Conservation (phyloP, 2,113 vertebrate genomes). For the Pitta sordida region DNA sequence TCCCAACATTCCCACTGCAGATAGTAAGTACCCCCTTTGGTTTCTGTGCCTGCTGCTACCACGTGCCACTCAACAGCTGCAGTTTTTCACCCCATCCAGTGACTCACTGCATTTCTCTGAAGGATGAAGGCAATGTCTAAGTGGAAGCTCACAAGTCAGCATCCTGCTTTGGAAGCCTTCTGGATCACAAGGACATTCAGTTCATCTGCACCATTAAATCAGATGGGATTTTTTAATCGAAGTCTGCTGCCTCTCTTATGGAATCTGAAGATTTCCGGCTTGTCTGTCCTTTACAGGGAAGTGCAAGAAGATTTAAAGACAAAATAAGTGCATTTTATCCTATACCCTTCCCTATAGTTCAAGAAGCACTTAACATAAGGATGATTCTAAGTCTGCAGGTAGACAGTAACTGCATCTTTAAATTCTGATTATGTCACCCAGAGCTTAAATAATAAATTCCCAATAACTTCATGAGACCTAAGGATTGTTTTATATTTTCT, state of each 20-base stretch:
- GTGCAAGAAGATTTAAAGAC: background rate
- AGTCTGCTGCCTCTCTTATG: background rate
- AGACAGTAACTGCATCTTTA: background rate
- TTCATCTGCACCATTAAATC: background rate
- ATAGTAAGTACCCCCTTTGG: background rate
- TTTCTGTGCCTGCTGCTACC: background rate
- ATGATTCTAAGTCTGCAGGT: background rate
- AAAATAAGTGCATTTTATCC: background rate
- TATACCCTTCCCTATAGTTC: background rate
- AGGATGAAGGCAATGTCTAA: background rate
- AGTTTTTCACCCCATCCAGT: background rate
- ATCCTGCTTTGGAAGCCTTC: conserved; percentile 18
- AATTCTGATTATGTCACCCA: background rate
- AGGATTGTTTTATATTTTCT: background rate
- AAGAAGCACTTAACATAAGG: background rate
- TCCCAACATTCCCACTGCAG: background rate
- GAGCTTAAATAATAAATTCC: background rate
- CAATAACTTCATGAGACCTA: background rate
- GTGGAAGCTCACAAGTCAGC: background rate
- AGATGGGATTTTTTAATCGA: background rate
- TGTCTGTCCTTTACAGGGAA: background rate
- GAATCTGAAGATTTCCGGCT: background rate
- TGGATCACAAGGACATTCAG: conserved; percentile 13
- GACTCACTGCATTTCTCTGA: conserved; percentile 1
- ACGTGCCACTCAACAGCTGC: background rate